Evolutionary conservation across 1,140 invertebrate genomes (phyloP), one percentile per base, ranked within the genome.

Genomic region (Holcopasites calliopsidis): DNA sequence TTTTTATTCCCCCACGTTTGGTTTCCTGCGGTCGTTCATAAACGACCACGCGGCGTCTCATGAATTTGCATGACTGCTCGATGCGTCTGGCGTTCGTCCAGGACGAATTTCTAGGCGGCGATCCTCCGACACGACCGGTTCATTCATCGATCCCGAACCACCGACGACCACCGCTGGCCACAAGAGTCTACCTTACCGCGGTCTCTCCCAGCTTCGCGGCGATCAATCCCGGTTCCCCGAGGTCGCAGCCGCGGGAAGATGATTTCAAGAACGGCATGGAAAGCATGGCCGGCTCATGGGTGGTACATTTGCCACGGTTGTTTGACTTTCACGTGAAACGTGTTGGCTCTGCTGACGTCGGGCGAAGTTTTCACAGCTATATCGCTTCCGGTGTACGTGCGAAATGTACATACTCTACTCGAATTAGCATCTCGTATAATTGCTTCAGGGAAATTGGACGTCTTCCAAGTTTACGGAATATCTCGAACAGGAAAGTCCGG

Each of bases 41-140:
- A 71, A 28, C 75, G 35, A 28, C 28, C 54, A 44, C 60, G 42
- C 18, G 55, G 62, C 50, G 66, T 69, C 54, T 50, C 72, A 85
- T 82, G 77, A 77, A 86, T 85, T 84, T 84, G 78, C 85, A 84
- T 82, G 79, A 82, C n/a, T n/a, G 76, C 70, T 66, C 49, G 40
- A 84, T 82, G 73, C 71, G 66, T 73, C 71, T 62, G 80, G 73
- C 69, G 49, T 50, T 73, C 28, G 62, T 55, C 77, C 82, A 78
- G 77, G 44, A 82, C 68, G 82, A 81, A 83, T 83, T 83, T 85
- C 82, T 38, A 76, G n/a, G 64, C 68, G 65, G 65, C 62, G 60
- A 64, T 76, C 65, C 55, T 75, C 50, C 58, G 61, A 47, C 52
- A 10, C 58, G 70, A 50, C 44, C 52, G 52, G 18, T 68, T 77